Evolutionary conservation across 2,113 vertebrate genomes (phyloP).

Genomic region (Boleophthalmus pectinirostris): DNA sequence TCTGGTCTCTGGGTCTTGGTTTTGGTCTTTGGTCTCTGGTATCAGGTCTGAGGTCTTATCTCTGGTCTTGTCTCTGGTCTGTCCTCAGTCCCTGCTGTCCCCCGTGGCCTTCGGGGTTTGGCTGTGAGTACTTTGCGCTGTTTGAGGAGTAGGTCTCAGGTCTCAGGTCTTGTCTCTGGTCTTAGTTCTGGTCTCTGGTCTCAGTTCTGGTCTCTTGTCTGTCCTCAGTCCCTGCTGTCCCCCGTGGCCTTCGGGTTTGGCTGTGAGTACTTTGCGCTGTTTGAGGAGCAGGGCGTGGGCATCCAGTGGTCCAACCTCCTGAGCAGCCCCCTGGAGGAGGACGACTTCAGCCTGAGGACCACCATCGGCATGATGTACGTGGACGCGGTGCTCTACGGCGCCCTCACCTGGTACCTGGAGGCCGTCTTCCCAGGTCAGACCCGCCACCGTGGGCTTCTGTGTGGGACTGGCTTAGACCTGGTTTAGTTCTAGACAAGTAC

Average conservation of each 20-base stretch:
- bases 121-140: no score
- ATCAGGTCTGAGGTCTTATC: no score
- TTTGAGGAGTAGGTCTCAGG: no score
- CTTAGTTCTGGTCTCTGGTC: background rate
- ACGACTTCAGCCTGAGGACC: slow-evolving; percentile 89
- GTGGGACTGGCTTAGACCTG: background rate
- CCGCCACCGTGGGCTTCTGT: no score
- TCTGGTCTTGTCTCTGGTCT: no score
- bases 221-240: slow-evolving; percentile 89
- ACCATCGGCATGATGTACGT: slow-evolving; percentile 88
- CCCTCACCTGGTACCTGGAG: slow-evolving; percentile 98
- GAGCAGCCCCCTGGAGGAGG: slow-evolving; percentile 86
- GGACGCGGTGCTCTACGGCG: slow-evolving; percentile 89
- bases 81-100: no score
- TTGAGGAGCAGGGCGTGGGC: slow-evolving; percentile 94
- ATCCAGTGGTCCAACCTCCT: slow-evolving; percentile 95
- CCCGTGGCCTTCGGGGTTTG: no score
- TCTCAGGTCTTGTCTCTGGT: background rate
- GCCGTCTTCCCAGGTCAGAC: slow-evolving; percentile 90
- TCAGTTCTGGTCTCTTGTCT: slow-evolving; percentile 1
- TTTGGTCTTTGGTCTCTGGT: no score
- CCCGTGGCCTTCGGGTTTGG: slow-evolving; percentile 97
- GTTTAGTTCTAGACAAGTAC: background rate
- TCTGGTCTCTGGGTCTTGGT: no score
- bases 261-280: slow-evolving; percentile 93